Conservation (phyloP, 2,797 vertebrate species). For the Myotis pilosus region DNA sequence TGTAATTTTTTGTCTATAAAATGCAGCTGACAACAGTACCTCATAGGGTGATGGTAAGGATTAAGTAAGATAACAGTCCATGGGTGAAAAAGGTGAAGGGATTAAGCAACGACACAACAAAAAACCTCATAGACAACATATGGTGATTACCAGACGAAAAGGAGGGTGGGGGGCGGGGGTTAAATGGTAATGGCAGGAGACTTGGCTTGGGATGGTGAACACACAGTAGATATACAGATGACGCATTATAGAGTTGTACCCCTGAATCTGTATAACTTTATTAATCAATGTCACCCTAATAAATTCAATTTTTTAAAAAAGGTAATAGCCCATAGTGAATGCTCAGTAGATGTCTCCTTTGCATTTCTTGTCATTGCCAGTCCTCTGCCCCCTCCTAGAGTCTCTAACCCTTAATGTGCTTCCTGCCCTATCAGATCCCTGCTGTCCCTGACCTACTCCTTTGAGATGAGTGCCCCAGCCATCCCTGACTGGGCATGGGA, state of each 20-base stretch:
- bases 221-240: background rate
- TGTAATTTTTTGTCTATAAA: background rate
- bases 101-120: background rate
- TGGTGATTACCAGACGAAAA: background rate
- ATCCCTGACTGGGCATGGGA: background rate
- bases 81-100: background rate
- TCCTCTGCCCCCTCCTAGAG: too few species aligned
- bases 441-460: background rate
- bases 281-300: background rate
- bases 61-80: background rate
- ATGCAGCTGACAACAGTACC: background rate
- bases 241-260: background rate
- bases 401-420: rapidly evolving
- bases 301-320: background rate
- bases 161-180: background rate
- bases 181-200: background rate
- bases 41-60: background rate
- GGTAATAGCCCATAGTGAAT: background rate
- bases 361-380: background rate
- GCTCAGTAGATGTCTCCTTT: background rate
- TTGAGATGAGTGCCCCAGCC: background rate
- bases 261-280: background rate
- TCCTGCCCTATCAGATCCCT: rapidly evolving
- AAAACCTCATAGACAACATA: background rate
- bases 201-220: background rate